A percentile compares a stretch with the other conserved stretches of the same genome.
Evolutionary conservation across 2,888 invertebrate genomes (phyloP).

Genomic region (Scaeva pyrastri): DNA sequence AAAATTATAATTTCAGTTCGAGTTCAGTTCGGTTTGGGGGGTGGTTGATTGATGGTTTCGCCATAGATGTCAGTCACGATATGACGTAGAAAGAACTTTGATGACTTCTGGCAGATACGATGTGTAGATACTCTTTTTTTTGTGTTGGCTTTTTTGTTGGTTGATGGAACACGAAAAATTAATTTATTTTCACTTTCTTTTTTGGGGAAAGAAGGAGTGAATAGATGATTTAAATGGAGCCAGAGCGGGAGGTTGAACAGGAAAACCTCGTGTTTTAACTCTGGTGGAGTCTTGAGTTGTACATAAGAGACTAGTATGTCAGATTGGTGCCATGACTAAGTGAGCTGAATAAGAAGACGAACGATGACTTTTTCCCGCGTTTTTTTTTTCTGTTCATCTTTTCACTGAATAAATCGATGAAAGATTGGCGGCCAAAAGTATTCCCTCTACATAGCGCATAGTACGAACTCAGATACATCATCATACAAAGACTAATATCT

Average conservation of each 20-base stretch:
- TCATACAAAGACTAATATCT: neutral
- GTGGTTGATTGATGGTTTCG: slow-evolving; percentile 73
- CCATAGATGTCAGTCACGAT: slow-evolving; percentile 71
- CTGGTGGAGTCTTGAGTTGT: slow-evolving; percentile 26
- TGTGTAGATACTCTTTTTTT: slow-evolving; percentile 4
- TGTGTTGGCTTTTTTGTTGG: neutral
- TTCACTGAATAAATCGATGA: slow-evolving; percentile 30
- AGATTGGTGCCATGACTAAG: slow-evolving; percentile 46
- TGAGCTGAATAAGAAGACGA: slow-evolving; percentile 26
- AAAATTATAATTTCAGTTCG: slow-evolving; percentile 59
- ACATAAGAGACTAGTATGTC: too few relatives aligned
- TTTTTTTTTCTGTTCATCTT: neutral
- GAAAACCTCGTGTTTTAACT: slow-evolving; percentile 7
- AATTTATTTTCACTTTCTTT: slow-evolving; percentile 36
- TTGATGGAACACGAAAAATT: slow-evolving; percentile 22
- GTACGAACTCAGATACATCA: neutral
- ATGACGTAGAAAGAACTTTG: slow-evolving; percentile 71
- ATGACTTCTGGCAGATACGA: slow-evolving; percentile 69
- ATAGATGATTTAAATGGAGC: neutral
- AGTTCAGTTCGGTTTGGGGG: slow-evolving; percentile 29
- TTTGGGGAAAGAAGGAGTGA: neutral
- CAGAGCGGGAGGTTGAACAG: neutral
- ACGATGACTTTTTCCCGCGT: slow-evolving; percentile 10
- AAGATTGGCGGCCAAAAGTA: slow-evolving; percentile 4
- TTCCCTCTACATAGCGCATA: neutral